Evolutionary conservation across 1,140 invertebrate genomes (phyloP), one percentile per base, ranked within the genome.

Genomic region (Drosophila teissieri): DNA sequence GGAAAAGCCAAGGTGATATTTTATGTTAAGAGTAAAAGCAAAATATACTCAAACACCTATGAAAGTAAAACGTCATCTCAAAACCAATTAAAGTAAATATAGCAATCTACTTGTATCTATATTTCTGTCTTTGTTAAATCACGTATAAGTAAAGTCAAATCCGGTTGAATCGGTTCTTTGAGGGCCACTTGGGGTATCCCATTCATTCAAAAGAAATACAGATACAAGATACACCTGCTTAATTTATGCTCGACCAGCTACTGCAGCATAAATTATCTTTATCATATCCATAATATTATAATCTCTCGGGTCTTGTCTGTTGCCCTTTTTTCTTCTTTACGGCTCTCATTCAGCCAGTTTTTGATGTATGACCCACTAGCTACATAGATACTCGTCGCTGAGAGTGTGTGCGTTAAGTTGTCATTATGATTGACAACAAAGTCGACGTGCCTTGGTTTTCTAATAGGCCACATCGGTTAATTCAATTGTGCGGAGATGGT

Each of bases 391-490:
- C 67, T 56, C 52, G 34, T 34, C 42, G 6, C 44, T 36, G 36
- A 5, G 46, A 44, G 48, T 46, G 67, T 72, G 51, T 70, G 67
- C 45, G 68, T 72, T 72, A 72, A 72, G 68, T 72, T 72, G 68
- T 72, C 68, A 70, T 72, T 72, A 72, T 72, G 68, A 72, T 72
- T 72, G 68, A 72, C 68, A 72, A 72, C 68, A 70, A 70, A 72
- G 68, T 31, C 51, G 68, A 72, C 68, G 68, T 72, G 68, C 68
- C 68, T 70, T 57, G 68, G 27, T 72, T 72, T 72, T 45, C 52
- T 55, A 72, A 72, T 72, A 44, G 68, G 52, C 42, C 36, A 39
- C 39, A 56, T 56, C 68, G 68, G 70, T 70, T 70, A 70, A 70
- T 70, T 70, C 65, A 57, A 70, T 70, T 69, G 65, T 57, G 64